Evolutionary conservation across 1,140 invertebrate species (phyloP).

Genomic region (Polypedilum pembai): DNA sequence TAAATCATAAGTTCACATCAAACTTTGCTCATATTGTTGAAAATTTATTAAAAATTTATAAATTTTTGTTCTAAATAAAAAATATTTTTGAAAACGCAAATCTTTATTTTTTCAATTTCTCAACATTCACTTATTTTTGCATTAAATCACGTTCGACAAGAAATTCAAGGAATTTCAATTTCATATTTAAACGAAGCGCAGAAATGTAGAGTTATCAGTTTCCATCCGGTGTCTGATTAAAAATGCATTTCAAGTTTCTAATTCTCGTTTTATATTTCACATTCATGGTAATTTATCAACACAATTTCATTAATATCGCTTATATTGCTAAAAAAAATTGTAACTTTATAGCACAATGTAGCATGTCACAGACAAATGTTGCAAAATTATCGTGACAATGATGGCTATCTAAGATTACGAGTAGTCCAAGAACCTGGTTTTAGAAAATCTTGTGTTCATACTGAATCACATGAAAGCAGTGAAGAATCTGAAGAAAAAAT

Average conservation of each 20-base stretch:
- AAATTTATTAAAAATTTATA: no score
- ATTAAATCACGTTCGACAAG: neutral
- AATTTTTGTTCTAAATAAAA: neutral
- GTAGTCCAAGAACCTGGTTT: neutral
- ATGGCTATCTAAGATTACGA: neutral
- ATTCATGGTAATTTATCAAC: neutral
- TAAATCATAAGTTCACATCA: no score
- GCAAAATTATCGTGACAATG: neutral
- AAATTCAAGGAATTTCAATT: conserved; percentile 15
- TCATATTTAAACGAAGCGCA: neutral
- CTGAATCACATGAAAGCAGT: neutral
- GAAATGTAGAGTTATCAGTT: neutral
- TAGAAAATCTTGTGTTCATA: neutral
- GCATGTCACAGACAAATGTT: neutral
- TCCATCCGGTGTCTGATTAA: neutral
- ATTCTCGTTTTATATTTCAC: neutral
- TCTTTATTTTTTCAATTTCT: neutral
- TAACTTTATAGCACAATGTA: neutral
- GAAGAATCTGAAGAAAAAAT: neutral
- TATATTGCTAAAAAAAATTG: neutral
- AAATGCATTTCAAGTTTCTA: neutral
- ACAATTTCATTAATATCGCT: neutral
- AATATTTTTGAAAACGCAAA: neutral
- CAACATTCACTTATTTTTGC: neutral
- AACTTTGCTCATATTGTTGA: no score